Evolutionary conservation across 1,140 invertebrate species (phyloP).

Genomic region (Leptinotarsa defecta): DNA sequence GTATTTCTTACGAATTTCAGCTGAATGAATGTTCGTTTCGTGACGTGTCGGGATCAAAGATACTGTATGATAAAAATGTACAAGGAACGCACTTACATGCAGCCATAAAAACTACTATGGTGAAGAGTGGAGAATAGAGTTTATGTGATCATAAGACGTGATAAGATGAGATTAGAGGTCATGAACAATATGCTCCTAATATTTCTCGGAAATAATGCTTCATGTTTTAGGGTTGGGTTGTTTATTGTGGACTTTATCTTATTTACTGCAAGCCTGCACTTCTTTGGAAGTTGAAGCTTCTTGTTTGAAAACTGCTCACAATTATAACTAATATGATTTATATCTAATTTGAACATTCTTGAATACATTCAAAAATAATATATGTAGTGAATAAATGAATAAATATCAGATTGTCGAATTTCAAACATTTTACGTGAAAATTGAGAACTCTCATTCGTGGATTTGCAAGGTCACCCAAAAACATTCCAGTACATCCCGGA

Average conservation of each 20-base stretch:
- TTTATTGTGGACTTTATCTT: constrained; percentile 12
- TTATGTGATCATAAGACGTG: constrained; percentile 9
- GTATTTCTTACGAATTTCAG: neutral
- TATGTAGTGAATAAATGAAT: too few species aligned
- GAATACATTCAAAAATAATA: too few species aligned
- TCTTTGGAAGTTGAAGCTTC: too few species aligned
- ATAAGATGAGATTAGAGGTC: constrained; percentile 26
- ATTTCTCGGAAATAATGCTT: constrained; percentile 1
- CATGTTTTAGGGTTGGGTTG: constrained; percentile 14
- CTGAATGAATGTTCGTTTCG: constrained; percentile 21
- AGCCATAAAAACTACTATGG: constrained; percentile 13
- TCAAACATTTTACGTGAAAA: too few species aligned
- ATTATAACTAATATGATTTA: too few species aligned
- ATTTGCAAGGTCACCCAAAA: too few species aligned
- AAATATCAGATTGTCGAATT: too few species aligned
- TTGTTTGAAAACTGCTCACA: too few species aligned
- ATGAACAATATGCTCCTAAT: constrained; percentile 19
- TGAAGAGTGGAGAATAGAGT: too few species aligned
- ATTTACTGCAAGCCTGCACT: neutral
- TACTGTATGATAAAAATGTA: constrained; percentile 15
- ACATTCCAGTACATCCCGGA: too few species aligned
- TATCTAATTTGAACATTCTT: too few species aligned
- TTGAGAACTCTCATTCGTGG: too few species aligned
- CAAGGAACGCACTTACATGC: constrained; percentile 5
- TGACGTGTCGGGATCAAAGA: constrained; percentile 12